Evolutionary conservation across 2,888 invertebrate species (phyloP).

Genomic region (Julus scanicus): DNA sequence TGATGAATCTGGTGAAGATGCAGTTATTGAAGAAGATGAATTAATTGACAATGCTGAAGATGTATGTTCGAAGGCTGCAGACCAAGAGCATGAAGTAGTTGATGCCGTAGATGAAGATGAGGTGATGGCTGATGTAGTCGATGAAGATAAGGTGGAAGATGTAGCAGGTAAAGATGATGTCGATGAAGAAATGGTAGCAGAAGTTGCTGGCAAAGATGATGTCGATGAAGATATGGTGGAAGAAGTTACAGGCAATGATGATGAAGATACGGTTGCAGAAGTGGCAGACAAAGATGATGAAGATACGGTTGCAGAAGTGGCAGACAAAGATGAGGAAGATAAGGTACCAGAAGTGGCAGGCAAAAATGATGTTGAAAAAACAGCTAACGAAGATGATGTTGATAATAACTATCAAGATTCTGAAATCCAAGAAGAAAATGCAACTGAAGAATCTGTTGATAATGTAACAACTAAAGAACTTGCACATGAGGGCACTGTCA

Average conservation of each 20-base stretch:
- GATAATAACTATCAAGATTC: background rate
- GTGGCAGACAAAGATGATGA: background rate
- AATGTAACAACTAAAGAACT: background rate
- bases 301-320: background rate
- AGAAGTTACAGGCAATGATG: background rate
- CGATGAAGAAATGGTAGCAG: background rate
- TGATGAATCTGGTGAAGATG: background rate
- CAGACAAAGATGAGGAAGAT: conserved; percentile 6
- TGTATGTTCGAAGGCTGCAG: background rate
- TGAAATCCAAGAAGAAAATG: background rate
- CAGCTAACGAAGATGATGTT: background rate
- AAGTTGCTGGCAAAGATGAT: background rate
- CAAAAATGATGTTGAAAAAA: background rate
- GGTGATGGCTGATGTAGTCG: background rate
- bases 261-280: background rate
- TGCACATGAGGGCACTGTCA: background rate
- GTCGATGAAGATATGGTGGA: background rate
- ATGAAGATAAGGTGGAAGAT: background rate
- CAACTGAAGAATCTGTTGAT: background rate
- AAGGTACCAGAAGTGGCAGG: background rate
- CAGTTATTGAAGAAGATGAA: background rate
- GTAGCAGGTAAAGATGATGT: background rate
- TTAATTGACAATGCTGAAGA: background rate
- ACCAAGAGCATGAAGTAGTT: background rate
- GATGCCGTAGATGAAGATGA: background rate